phyloP scores from a whole-genome alignment of 2,888 invertebrate species.

The Pollenia labialis region DNA sequence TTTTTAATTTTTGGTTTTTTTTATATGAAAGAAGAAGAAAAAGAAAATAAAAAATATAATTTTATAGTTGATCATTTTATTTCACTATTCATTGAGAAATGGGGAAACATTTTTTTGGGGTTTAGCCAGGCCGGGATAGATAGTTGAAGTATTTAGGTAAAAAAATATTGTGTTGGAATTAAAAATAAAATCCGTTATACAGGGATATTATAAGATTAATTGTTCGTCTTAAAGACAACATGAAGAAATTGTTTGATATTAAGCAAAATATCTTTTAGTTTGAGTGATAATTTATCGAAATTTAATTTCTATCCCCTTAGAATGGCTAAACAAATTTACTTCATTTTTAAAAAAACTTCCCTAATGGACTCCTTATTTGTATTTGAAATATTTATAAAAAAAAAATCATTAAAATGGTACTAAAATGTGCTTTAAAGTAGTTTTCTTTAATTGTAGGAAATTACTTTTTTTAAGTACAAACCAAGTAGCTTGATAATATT shows the following conservation, averaged over 20 bases:
- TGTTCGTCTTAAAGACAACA: background rate
- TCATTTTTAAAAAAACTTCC: no score
- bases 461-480: background rate
- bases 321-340: no score
- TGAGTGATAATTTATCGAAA: no score
- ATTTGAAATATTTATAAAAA: no score
- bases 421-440: background rate
- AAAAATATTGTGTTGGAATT: background rate
- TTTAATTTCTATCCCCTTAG: no score
- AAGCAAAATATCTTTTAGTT: no score
- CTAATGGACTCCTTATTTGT: no score
- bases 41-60: constrained; percentile 46
- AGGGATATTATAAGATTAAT: constrained; percentile 18
- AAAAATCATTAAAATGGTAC: no score
- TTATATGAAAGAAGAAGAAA: constrained; percentile 27
- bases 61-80: constrained; percentile 38
- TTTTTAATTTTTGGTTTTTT: constrained; percentile 25
- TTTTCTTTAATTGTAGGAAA: background rate
- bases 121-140: constrained; percentile 55
- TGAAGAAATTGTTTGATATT: background rate
- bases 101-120: constrained; percentile 20
- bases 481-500: no score
- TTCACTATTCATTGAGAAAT: constrained; percentile 18
- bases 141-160: constrained; percentile 2
- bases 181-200: constrained; percentile 30